Conservation (phyloP, 2,797 vertebrate species). For the Pseudochirops cupreus region DNA sequence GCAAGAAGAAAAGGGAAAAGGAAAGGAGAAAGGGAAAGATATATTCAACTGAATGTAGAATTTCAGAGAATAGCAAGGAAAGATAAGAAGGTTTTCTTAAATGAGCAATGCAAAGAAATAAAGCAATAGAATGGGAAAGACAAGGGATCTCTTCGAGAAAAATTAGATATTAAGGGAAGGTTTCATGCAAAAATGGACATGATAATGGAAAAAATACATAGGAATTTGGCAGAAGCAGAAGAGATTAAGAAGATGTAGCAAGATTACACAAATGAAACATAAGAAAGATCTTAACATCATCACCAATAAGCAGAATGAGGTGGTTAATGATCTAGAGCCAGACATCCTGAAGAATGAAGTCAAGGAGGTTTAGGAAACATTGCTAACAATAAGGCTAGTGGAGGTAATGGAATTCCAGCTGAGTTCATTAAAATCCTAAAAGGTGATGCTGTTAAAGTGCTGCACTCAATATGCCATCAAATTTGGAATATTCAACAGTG, state of each 20-base stretch:
- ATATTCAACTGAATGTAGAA: background rate
- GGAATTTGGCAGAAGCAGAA: background rate
- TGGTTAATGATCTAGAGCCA: background rate
- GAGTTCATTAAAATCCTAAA: background rate
- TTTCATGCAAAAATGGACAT: background rate
- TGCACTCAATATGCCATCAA: background rate
- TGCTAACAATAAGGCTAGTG: background rate
- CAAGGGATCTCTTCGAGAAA: background rate
- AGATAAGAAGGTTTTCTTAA: background rate
- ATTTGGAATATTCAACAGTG: background rate
- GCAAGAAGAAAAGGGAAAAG: background rate
- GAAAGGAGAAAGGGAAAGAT: background rate
- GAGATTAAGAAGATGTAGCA: background rate
- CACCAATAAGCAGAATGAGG: background rate
- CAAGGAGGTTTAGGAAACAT: background rate
- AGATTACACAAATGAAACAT: background rate
- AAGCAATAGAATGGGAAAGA: background rate
- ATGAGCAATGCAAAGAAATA: background rate
- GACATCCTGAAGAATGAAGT: background rate
- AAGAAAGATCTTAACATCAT: background rate
- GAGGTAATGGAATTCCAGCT: background rate
- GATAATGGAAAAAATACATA: background rate
- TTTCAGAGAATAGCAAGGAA: background rate
- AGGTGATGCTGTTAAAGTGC: background rate
- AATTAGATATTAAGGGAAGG: background rate